These are phyloP conservation scores for Myrmecophaga tridactyla DNA, from an alignment of 2,113 vertebrate species.

Conservation along the genomic window DNA sequence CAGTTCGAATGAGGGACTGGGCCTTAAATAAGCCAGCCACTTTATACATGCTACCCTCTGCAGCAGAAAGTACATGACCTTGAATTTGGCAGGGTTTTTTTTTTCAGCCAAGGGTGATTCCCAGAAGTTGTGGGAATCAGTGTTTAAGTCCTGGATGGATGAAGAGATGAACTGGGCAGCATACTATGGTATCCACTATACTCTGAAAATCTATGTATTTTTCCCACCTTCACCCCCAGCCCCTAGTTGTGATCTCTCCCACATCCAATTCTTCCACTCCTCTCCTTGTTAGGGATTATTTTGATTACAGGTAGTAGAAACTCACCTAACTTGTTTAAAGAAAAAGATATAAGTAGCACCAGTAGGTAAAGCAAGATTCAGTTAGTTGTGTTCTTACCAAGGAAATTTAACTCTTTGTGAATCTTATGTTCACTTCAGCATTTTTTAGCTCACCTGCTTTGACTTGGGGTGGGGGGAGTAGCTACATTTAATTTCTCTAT, in stretches of 20 bases:
- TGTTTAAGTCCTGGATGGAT: neutral
- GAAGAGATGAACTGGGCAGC: neutral
- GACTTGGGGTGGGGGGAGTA: neutral
- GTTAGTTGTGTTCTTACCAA: constrained; percentile 8
- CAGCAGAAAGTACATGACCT: neutral
- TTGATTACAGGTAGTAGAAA: too few relatives aligned
- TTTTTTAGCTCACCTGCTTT: neutral
- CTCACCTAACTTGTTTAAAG: too few relatives aligned
- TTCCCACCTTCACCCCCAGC: neutral
- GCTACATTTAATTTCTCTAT: constrained; percentile 6
- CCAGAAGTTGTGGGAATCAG: neutral
- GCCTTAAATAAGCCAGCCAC: neutral
- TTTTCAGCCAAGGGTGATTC: neutral
- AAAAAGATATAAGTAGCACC: neutral
- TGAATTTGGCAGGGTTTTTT: neutral
- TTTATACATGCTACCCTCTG: neutral
- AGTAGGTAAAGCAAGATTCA: constrained; percentile 15
- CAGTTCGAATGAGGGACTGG: neutral
- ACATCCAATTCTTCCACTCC: too few relatives aligned
- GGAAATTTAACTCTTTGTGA: constrained; percentile 26
- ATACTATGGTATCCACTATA: neutral
- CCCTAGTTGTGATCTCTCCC: too few relatives aligned
- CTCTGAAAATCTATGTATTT: neutral
- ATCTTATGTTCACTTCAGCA: neutral
- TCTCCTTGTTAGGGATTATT: too few relatives aligned